These are phyloP conservation scores for Nezara viridula DNA, from an alignment of 2,888 invertebrate genomes.

Conservation along the genomic window DNA sequence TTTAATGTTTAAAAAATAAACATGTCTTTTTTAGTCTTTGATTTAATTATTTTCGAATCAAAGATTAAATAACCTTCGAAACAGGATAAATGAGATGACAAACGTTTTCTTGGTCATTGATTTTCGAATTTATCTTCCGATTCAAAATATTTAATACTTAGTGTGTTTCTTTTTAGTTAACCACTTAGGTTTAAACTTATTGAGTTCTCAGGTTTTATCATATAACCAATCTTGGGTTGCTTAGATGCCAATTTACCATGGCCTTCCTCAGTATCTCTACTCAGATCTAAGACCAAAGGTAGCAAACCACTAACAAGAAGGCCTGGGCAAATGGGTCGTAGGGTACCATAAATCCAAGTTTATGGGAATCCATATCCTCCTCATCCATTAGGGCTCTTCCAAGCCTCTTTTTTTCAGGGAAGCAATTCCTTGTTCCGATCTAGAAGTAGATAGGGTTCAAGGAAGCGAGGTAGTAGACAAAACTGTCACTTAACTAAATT, in stretches of 20 bases:
- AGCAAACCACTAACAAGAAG: constrained; percentile 19
- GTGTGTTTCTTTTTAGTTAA: neutral
- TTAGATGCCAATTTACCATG: neutral
- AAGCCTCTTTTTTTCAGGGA: neutral
- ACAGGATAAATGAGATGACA: no score
- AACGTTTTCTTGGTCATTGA: no score
- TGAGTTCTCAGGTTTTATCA: neutral
- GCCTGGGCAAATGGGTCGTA: neutral
- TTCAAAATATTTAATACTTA: no score
- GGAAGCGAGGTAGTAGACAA: neutral
- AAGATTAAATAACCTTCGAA: no score
- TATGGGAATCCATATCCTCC: constrained; percentile 25
- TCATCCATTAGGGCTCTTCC: constrained; percentile 2
- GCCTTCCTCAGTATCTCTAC: neutral
- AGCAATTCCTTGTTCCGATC: neutral
- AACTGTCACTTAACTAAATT: neutral
- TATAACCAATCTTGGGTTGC: neutral
- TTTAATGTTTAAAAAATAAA: no score
- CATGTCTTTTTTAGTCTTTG: no score
- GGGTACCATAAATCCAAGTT: constrained; percentile 23
- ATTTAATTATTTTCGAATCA: no score
- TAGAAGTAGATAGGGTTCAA: constrained; percentile 21
- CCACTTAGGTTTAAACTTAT: neutral
- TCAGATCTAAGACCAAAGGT: neutral
- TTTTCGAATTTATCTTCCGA: no score